These are phyloP conservation scores for Choloepus hoffmanni DNA, from an alignment of 2,113 vertebrate genomes.

Conservation along the genomic window DNA sequence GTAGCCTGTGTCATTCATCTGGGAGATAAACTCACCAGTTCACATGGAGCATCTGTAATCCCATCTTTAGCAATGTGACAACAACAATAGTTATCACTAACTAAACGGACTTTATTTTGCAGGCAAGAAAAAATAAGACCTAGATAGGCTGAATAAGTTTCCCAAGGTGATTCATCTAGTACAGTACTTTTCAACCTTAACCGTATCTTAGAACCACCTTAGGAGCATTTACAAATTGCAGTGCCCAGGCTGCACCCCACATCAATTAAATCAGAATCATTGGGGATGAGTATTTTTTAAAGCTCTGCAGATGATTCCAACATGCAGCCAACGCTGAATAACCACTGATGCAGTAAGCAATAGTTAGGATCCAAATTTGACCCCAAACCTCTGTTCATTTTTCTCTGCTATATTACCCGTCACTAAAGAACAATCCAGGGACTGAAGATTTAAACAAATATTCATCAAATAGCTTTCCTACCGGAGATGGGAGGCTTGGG, in stretches of 20 bases:
- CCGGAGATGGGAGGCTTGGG: conserved; percentile 43
- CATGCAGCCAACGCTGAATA: neutral
- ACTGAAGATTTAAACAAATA: conserved; percentile 59
- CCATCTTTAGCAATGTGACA: neutral
- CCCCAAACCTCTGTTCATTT: neutral
- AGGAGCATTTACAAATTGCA: neutral
- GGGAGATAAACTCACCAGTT: neutral
- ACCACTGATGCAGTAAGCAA: neutral
- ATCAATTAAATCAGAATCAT: neutral
- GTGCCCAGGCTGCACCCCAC: neutral
- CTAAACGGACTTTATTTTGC: neutral
- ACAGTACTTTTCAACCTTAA: neutral
- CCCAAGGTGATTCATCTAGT: neutral
- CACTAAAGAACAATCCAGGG: neutral
- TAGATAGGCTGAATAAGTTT: neutral
- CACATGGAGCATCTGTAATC: neutral
- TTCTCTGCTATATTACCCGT: neutral
- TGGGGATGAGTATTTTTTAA: neutral
- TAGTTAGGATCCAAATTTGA: neutral
- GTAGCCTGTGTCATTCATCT: neutral
- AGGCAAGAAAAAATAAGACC: conserved; percentile 2
- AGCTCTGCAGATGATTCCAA: neutral
- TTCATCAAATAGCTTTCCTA: conserved; percentile 28
- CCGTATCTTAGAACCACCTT: neutral
- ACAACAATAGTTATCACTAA: neutral